These are phyloP conservation scores for Anolis carolinensis DNA, from an alignment of 2,113 vertebrate genomes.

Conservation along the genomic window DNA sequence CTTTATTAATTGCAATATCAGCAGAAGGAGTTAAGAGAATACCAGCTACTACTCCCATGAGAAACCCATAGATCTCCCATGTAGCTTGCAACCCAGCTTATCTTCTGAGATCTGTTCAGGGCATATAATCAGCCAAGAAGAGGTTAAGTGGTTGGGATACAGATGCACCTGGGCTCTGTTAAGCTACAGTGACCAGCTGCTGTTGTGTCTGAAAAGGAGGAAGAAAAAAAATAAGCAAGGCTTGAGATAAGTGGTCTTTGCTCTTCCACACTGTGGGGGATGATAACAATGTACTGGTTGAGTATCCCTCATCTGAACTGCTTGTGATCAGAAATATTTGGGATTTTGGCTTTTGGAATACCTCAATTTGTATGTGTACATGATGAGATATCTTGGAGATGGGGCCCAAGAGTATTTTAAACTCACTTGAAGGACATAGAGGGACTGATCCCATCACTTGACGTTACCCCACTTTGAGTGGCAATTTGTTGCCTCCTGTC, in stretches of 20 bases:
- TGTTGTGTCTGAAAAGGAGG: slow-evolving; percentile 67
- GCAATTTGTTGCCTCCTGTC: too few relatives aligned
- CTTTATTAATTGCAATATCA: slow-evolving; percentile 22
- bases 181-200: slow-evolving; percentile 69
- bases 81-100: slow-evolving; percentile 40
- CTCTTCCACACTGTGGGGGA: neutral
- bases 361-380: too few relatives aligned
- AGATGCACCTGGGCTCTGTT: slow-evolving; percentile 65
- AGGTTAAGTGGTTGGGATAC: slow-evolving; percentile 65
- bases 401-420: too few relatives aligned
- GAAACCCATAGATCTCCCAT: slow-evolving; percentile 31
- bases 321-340: too few relatives aligned
- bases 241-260: slow-evolving; percentile 49
- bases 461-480: too few relatives aligned
- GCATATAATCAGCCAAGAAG: slow-evolving; percentile 49
- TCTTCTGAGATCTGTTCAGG: rapidly evolving
- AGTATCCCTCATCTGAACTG: too few relatives aligned
- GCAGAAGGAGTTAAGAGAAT: neutral
- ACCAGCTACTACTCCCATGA: neutral
- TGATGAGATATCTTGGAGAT: too few relatives aligned
- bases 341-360: too few relatives aligned
- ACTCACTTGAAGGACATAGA: too few relatives aligned
- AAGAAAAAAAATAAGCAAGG: slow-evolving; percentile 58
- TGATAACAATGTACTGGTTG: neutral
- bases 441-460: too few relatives aligned